These are phyloP conservation scores for Orthonyx spaldingii DNA, from an alignment of 2,113 vertebrate genomes.

Conservation along the genomic window DNA sequence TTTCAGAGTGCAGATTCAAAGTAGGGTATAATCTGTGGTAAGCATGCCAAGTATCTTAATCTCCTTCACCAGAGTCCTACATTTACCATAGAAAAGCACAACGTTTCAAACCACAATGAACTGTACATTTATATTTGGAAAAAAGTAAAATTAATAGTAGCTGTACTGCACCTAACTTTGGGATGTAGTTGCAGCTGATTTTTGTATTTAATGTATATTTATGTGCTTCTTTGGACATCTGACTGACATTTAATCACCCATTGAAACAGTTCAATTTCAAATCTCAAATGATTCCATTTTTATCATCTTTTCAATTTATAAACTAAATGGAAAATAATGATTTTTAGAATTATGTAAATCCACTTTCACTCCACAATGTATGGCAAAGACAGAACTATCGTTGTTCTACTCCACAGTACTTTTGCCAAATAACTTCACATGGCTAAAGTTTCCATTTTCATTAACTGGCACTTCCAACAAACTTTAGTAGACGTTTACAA, in stretches of 20 bases:
- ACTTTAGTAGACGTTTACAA: neutral
- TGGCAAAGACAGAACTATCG: neutral
- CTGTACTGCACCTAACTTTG: neutral
- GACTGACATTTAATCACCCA: neutral
- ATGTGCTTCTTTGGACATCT: neutral
- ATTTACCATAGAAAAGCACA: neutral
- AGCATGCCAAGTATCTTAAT: neutral
- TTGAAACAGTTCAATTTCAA: neutral
- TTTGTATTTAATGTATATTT: neutral
- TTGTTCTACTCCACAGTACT: neutral
- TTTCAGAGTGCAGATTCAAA: neutral
- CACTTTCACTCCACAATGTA: neutral
- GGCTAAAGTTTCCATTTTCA: neutral
- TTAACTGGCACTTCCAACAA: neutral
- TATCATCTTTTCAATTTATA: neutral
- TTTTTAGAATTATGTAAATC: neutral
- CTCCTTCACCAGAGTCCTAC: neutral
- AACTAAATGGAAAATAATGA: neutral
- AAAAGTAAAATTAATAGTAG: neutral
- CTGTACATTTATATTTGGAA: neutral
- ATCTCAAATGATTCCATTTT: neutral
- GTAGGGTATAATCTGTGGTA: neutral
- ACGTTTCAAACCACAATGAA: neutral
- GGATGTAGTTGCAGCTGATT: neutral
- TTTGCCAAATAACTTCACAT: neutral